A percentile compares a stretch with the other conserved stretches of the same genome.
Evolutionary conservation across 2,113 vertebrate genomes (phyloP).

Genomic region (Gnathonemus echidnorhynchus): DNA sequence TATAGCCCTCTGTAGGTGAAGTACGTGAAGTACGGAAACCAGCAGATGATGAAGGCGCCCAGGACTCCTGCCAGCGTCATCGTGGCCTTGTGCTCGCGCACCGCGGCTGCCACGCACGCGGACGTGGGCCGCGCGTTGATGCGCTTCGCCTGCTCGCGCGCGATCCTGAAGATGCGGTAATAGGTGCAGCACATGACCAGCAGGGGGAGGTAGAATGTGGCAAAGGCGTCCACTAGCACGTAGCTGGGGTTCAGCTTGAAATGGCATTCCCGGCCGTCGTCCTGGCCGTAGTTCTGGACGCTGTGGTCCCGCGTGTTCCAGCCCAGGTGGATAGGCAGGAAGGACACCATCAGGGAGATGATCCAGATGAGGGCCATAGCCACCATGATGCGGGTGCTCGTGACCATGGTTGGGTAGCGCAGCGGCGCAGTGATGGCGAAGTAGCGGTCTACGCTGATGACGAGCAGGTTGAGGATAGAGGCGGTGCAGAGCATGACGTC

Average conservation of each 20-base stretch:
- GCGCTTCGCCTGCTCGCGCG: constrained; percentile 62
- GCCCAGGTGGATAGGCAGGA: constrained; percentile 87
- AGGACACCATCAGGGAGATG: constrained; percentile 82
- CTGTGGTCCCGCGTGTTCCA: constrained; percentile 78
- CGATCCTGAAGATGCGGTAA: constrained; percentile 80
- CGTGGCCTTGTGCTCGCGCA: constrained; percentile 84
- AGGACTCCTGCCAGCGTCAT: constrained; percentile 79
- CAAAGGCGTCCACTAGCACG: constrained; percentile 71
- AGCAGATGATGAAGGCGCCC: constrained; percentile 84
- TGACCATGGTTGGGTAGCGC: constrained; percentile 73
- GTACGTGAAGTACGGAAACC: constrained; percentile 87
- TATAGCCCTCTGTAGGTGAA: constrained; percentile 70
- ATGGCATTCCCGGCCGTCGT: constrained; percentile 50
- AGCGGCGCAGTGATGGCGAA: constrained; percentile 79
- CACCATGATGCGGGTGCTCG: constrained; percentile 62
- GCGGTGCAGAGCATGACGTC: constrained; percentile 95
- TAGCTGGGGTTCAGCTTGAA: constrained; percentile 79
- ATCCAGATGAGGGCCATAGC: constrained; percentile 76
- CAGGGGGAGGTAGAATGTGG: constrained; percentile 87
- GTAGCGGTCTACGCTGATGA: constrained; percentile 93
- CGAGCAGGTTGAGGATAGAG: constrained; percentile 90
- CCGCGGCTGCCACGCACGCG: constrained; percentile 50
- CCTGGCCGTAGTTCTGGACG: constrained; percentile 58
- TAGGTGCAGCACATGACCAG: constrained; percentile 87
- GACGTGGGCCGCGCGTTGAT: constrained; percentile 55